Evolutionary conservation across 2,888 invertebrate species (phyloP).

Genomic region (Argyresthia goedartella): DNA sequence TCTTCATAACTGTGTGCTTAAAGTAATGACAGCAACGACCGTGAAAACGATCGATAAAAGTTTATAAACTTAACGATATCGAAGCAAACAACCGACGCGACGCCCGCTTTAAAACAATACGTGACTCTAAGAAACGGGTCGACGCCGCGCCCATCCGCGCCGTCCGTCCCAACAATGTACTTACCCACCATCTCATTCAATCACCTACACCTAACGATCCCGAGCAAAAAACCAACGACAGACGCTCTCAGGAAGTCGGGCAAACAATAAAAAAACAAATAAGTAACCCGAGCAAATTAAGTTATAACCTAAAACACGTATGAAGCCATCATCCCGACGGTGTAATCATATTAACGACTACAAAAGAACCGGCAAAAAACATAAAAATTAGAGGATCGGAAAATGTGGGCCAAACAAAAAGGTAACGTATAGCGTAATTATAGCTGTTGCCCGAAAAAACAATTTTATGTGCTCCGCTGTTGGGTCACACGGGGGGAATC

Average conservation of each 20-base stretch:
- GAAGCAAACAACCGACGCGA: constrained; percentile 7
- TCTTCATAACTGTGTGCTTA: no score
- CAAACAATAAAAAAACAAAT: constrained; percentile 65
- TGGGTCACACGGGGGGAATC: constrained; percentile 43
- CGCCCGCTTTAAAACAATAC: constrained; percentile 42
- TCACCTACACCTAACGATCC: constrained; percentile 61
- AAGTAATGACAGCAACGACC: constrained; percentile 2
- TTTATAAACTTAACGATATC: constrained; percentile 35
- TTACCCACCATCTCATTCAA: constrained; percentile 64
- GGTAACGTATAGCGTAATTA: constrained; percentile 69
- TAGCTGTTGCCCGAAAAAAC: constrained; percentile 67
- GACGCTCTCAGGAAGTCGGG: constrained; percentile 64
- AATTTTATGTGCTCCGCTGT: constrained; percentile 56
- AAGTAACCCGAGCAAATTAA: constrained; percentile 66
- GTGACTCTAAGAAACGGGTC: constrained; percentile 23
- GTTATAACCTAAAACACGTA: constrained; percentile 71
- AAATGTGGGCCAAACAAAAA: constrained; percentile 72
- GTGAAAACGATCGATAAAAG: constrained; percentile 28
- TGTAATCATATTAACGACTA: constrained; percentile 72
- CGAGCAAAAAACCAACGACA: constrained; percentile 57
- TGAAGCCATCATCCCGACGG: constrained; percentile 70
- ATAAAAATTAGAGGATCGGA: constrained; percentile 69
- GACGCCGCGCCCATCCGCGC: constrained; percentile 12
- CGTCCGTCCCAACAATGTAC: constrained; percentile 46
- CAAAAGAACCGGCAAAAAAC: constrained; percentile 68